Evolutionary conservation across 2,797 vertebrate species (phyloP), one percentile per base, ranked within the genome.

Genomic region (Schizopygopsis pylzovi): DNA sequence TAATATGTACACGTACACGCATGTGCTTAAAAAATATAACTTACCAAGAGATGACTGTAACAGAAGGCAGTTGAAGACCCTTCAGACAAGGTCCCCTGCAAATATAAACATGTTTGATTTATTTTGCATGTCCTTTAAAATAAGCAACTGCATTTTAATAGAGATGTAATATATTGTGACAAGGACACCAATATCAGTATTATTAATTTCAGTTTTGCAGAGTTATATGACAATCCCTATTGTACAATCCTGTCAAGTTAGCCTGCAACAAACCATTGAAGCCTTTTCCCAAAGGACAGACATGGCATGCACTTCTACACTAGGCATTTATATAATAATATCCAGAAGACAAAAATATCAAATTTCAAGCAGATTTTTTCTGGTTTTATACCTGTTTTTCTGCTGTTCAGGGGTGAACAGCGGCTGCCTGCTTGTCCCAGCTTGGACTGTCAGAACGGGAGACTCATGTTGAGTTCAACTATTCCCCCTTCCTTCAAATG

Each of bases 401-500:
- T 92, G 94, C 89, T 82, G 92, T 90, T 90, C 79, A 85, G 94
- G 93, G 91, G 90, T 90, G 91, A 91, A 92, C 89, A 89, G 94
- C 93, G 95, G 95, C 93, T 90, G 95, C 87, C 90, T 92, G 94
- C 92, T 93, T 92, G 91, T 95, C 93, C 94, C 94, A 88, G 92
- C 95, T 94, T 89, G 88, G 89, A 91, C 88, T 90, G 94, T 95
- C 93, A 95, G 91, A 92, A 88, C 94, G 70, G 87, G 92, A 92
- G 91, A 91, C 93, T 95, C 96, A 96, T 96, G 94, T 91, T 94
- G 85, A 80, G 92, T 76, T 91, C 94, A 94, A 92, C 91, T 94
- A 88, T 91, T 92, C 91, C 93, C 93, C 93, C 93, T 95, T 94
- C 94, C 94, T 95, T 93, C 95, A 94, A 96, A 95, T 93, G 93